phyloP scores from a whole-genome alignment of 1,140 invertebrate genomes.

The Asbolus verrucosus region DNA sequence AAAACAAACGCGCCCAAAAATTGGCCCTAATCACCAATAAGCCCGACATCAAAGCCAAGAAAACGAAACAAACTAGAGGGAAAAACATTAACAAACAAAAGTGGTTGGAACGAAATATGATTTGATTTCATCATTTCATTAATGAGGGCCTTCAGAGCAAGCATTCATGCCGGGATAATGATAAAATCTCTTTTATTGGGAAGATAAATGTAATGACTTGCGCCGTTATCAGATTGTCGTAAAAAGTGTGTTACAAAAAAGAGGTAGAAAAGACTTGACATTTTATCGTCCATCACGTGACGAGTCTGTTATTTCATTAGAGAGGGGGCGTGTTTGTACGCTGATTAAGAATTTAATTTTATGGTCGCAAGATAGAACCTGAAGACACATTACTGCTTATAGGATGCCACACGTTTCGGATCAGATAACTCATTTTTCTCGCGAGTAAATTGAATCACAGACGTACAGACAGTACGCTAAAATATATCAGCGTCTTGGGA shows the following conservation, averaged over 20 bases:
- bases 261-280: not conserved
- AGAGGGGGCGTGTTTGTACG: not conserved
- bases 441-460: conserved; percentile 29
- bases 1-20: no score
- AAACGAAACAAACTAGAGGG: no score
- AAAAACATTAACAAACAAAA: no score
- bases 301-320: conserved; percentile 24
- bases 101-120: no score
- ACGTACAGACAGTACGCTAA: conserved; percentile 18
- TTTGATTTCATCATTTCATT: conserved; percentile 9
- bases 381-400: conserved; percentile 17
- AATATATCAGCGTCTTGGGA: conserved; percentile 12
- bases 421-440: conserved; percentile 25
- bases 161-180: not conserved
- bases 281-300: not conserved
- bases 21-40: no score
- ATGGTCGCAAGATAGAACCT: not conserved
- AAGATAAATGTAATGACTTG: conserved; percentile 14
- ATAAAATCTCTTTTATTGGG: conserved; percentile 12
- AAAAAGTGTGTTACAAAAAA: conserved; percentile 15
- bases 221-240: conserved; percentile 11
- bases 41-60: no score
- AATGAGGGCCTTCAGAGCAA: conserved; percentile 5
- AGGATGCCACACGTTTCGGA: not conserved
- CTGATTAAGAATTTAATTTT: not conserved